Percentiles rank a stretch among this genome's conserved stretches.
These are phyloP conservation scores for Bujurquina vittata DNA, from an alignment of 2,113 vertebrate genomes.

Conservation along the genomic window DNA sequence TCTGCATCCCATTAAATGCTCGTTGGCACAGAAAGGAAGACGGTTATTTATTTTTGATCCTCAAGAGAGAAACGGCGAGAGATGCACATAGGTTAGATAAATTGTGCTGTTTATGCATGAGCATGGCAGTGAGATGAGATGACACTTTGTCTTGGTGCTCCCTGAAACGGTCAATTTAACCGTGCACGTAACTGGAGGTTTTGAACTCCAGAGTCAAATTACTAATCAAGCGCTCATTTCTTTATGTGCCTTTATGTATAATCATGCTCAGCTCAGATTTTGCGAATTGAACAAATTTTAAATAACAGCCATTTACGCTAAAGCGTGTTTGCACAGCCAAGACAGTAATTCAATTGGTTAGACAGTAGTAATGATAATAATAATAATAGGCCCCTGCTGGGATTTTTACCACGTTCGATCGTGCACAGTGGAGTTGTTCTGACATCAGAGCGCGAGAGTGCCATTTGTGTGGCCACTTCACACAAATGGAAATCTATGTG, in stretches of 20 bases:
- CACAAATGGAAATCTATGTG: slow-evolving; percentile 4
- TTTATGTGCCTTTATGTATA: neutral
- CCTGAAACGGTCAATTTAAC: slow-evolving; percentile 13
- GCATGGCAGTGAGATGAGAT: neutral
- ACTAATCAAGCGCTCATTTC: neutral
- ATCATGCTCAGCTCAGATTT: neutral
- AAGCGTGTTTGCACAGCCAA: neutral
- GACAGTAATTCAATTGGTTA: neutral
- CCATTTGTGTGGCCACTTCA: neutral
- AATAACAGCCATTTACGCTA: neutral
- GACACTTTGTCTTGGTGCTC: slow-evolving; percentile 1
- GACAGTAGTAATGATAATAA: neutral
- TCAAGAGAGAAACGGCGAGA: neutral
- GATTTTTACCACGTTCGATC: neutral
- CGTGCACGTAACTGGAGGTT: neutral
- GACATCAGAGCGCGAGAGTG: neutral
- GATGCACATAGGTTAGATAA: slow-evolving; percentile 11
- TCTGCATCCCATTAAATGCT: slow-evolving; percentile 53
- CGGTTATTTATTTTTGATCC: slow-evolving; percentile 43
- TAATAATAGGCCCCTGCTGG: neutral
- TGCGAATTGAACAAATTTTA: neutral
- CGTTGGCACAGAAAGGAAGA: slow-evolving; percentile 56
- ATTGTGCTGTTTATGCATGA: slow-evolving; percentile 1
- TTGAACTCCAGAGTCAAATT: neutral
- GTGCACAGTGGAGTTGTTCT: neutral